A percentile compares a stretch with the other conserved stretches of the same genome.
phyloP scores from a whole-genome alignment of 2,888 invertebrate species.

The Drosophila lacicola region DNA sequence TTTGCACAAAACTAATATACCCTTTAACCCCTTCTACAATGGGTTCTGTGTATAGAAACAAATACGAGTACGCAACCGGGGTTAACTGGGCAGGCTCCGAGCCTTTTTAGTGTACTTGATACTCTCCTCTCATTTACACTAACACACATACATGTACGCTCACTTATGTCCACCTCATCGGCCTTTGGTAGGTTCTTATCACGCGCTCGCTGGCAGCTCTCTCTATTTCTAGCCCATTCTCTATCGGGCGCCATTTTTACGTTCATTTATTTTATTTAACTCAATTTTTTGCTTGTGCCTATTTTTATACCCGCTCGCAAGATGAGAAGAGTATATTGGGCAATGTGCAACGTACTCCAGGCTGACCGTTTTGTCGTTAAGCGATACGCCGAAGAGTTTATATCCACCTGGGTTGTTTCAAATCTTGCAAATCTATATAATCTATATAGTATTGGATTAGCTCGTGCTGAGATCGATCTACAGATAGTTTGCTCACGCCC shows the following conservation, averaged over 20 bases:
- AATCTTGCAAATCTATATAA: too few species aligned
- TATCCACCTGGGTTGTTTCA: too few species aligned
- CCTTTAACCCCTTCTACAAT: too few species aligned
- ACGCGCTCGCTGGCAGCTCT: background rate
- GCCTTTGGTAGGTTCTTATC: constrained; percentile 29
- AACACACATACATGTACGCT: constrained; percentile 5
- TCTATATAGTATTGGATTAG: too few species aligned
- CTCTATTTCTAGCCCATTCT: too few species aligned
- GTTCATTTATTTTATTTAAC: constrained; percentile 60
- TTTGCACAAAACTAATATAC: too few species aligned
- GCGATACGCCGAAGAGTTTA: too few species aligned
- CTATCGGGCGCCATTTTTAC: constrained; percentile 36
- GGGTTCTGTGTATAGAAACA: constrained; percentile 19
- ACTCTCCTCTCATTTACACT: constrained; percentile 1
- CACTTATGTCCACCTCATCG: constrained; percentile 58
- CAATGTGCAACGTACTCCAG: too few species aligned
- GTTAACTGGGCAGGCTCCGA: constrained; percentile 21
- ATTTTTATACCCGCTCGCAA: constrained; percentile 29
- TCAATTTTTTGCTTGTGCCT: constrained; percentile 47
- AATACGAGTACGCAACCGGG: constrained; percentile 14
- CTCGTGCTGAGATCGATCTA: too few species aligned
- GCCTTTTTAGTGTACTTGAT: constrained; percentile 34
- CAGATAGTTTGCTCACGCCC: too few species aligned
- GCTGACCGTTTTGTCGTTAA: too few species aligned
- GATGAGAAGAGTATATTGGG: too few species aligned